phyloP scores from a whole-genome alignment of 2,113 vertebrate species.

The Pterocles gutturalis region DNA sequence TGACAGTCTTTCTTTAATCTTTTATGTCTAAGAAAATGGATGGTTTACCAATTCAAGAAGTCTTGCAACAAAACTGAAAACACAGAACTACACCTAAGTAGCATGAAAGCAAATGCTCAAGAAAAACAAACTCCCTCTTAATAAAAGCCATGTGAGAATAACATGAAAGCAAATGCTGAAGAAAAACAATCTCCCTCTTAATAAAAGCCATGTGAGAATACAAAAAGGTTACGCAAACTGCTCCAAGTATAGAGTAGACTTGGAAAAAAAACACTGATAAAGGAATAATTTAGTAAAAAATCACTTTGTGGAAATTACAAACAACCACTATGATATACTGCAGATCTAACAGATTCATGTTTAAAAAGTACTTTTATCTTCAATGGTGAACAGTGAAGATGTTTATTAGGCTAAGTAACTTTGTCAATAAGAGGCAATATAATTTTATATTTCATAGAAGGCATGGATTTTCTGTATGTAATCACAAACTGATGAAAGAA shows the following conservation, averaged over 20 bases:
- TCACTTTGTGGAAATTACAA: neutral
- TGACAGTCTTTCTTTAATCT: no score
- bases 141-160: neutral
- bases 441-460: neutral
- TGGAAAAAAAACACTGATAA: neutral
- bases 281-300: neutral
- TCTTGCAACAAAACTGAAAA: no score
- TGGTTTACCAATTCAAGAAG: no score
- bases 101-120: no score
- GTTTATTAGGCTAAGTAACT: neutral
- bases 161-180: no score
- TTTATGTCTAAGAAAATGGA: no score
- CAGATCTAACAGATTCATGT: neutral
- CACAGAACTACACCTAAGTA: no score
- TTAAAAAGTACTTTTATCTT: neutral
- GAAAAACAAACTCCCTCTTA: neutral
- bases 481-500: neutral
- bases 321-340: neutral
- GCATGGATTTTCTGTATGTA: neutral
- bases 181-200: neutral
- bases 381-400: neutral
- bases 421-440: neutral
- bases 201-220: neutral
- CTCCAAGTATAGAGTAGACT: neutral
- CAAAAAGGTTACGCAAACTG: neutral